A percentile compares a stretch with the other conserved stretches of the same genome.
These are phyloP conservation scores for Onchidella celtica DNA, from an alignment of 2,888 invertebrate species.

Conservation along the genomic window DNA sequence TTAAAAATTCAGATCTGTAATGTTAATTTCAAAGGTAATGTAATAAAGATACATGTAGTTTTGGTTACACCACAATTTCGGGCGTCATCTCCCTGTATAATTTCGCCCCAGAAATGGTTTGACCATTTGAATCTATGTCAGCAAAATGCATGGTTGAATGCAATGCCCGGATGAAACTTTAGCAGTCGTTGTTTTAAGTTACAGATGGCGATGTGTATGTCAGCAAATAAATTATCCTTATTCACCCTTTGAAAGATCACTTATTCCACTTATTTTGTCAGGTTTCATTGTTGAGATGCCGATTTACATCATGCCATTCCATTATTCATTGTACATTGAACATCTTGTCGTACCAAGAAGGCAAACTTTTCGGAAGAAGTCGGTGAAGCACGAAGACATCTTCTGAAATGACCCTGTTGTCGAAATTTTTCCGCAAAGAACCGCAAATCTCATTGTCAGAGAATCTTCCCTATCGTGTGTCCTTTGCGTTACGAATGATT, in stretches of 20 bases:
- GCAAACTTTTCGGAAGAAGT: not conserved
- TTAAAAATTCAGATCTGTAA: too few species aligned
- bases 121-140: slow-evolving; percentile 22
- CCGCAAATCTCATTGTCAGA: slow-evolving; percentile 16
- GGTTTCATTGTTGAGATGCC: too few species aligned
- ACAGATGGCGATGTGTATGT: slow-evolving; percentile 12
- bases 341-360: not conserved
- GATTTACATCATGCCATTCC: too few species aligned
- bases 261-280: too few species aligned
- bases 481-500: not conserved
- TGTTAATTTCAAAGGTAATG: too few species aligned
- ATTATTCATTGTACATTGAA: too few species aligned
- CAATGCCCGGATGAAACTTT: slow-evolving; percentile 28
- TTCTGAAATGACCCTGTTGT: slow-evolving; percentile 2
- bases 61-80: too few species aligned
- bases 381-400: not conserved
- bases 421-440: slow-evolving; percentile 16
- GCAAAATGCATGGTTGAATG: slow-evolving; percentile 7
- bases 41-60: too few species aligned
- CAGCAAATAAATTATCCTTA: not conserved
- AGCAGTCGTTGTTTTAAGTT: not conserved
- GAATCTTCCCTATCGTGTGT: not conserved
- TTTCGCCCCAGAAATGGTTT: not conserved
- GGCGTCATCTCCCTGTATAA: too few species aligned
- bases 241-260: not conserved